Evolutionary conservation across 2,113 vertebrate genomes (phyloP), one percentile per base, ranked within the genome.

Genomic region (Pterocles gutturalis): DNA sequence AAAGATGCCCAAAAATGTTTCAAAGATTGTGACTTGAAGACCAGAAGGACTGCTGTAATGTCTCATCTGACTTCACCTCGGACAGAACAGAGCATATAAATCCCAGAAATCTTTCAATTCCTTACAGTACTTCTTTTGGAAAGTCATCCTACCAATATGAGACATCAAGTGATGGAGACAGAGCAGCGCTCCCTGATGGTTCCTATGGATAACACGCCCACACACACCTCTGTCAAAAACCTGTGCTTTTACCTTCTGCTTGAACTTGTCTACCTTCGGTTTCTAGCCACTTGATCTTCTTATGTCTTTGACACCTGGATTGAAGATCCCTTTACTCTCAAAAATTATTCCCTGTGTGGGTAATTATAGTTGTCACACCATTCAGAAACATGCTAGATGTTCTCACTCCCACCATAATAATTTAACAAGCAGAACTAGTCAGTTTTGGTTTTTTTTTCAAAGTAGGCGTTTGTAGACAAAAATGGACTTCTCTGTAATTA

Each of bases 321-420:
- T 81, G 36, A 97, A 91, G 89, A 87, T 84, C 18, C 41, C 57
- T 79, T 65, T 65, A 20, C 45, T 67, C 70, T 73, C 65, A 89
- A 72, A 91, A 91, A 41, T 64, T 76, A 82, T 76, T 96, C 93
- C 57, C 70, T 61, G 7, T 49, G 61, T 49, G 49, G n/a, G 70
- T 91, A 96, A 96, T 93, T 85, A 82, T 9, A 81, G 17, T n/a
- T 93, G 70, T 93, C 60, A 71, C 69, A 71, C 31, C 61, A 83
- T 53, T 72, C 93, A 92, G 57, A 85, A 95, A 73, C 34, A 57
- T 43, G 20, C 55, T 64, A 21, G 33, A 51, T 7, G 7, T 73
- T 92, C 86, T 91, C 77, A 69, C 24, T 84, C 87, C 55, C 71
- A 84, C 80, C 33, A 38, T 12, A 86, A 58, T 70, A 77, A 83